Conservation (phyloP, 2,797 vertebrate species). For the Hyperoplus immaculatus region DNA sequence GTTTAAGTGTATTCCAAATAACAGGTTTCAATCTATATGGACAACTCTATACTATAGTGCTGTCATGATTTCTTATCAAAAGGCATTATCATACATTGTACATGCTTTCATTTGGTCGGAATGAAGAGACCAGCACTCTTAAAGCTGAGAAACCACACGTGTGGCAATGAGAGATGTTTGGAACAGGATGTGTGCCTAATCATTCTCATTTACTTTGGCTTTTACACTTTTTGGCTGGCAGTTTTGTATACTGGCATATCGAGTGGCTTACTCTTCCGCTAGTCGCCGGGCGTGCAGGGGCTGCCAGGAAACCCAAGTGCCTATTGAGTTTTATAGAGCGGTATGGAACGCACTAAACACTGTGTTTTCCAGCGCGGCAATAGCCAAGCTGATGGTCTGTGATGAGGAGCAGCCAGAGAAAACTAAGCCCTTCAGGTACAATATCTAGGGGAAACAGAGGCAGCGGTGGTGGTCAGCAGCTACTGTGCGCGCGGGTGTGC, state of each 20-base stretch:
- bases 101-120: constrained; percentile 65
- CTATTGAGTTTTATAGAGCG: constrained; percentile 63
- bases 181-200: constrained; percentile 73
- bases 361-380: constrained; percentile 44
- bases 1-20: constrained; percentile 56
- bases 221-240: constrained; percentile 74
- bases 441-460: constrained; percentile 80
- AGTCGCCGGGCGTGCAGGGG: constrained; percentile 52
- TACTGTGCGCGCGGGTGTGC: constrained; percentile 47
- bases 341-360: constrained; percentile 60
- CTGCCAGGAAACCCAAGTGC: constrained; percentile 72
- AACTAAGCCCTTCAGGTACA: constrained; percentile 63
- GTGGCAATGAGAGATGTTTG: constrained; percentile 75
- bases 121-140: constrained; percentile 55
- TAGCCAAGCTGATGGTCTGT: constrained; percentile 40
- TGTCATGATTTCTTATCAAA: constrained; percentile 47
- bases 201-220: constrained; percentile 75
- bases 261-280: constrained; percentile 74
- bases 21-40: constrained; percentile 59
- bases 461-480: constrained; percentile 52
- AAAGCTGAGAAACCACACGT: constrained; percentile 66
- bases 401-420: constrained; percentile 44
- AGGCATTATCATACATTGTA: constrained; percentile 61
- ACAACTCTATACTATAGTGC: constrained; percentile 41
- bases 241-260: constrained; percentile 72